Percentiles rank a stretch among this genome's conserved stretches.
These are phyloP conservation scores for Stegastes partitus DNA, from an alignment of 2,113 vertebrate genomes.

Conservation along the genomic window DNA sequence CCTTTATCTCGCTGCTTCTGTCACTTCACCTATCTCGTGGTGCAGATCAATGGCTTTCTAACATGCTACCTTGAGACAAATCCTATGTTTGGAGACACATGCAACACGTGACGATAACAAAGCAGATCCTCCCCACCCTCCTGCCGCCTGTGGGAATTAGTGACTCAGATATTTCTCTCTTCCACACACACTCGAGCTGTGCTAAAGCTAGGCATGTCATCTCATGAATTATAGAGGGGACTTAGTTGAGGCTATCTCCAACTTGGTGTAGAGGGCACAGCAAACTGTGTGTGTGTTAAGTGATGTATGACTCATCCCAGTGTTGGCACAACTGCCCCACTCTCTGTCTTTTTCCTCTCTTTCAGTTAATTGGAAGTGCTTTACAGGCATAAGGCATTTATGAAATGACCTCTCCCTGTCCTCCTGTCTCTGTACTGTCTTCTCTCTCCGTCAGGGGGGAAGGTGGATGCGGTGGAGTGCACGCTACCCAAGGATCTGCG, in stretches of 20 bases:
- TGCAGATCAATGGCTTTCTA: conserved; percentile 44
- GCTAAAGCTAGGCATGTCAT: conserved; percentile 66
- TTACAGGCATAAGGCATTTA: conserved; percentile 53
- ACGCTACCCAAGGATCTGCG: conserved; percentile 97
- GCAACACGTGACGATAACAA: conserved; percentile 47
- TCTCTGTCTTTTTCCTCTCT: conserved; percentile 35
- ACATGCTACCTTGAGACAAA: conserved; percentile 17
- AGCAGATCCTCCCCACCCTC: conserved; percentile 29
- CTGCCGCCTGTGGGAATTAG: conserved; percentile 56
- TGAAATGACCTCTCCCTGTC: conserved; percentile 56
- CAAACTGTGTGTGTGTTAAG: conserved; percentile 63
- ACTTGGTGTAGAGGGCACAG: conserved; percentile 53
- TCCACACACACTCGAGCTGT: conserved; percentile 34
- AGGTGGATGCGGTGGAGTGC: conserved; percentile 95
- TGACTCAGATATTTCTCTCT: conserved; percentile 64
- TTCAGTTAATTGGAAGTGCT: conserved; percentile 62
- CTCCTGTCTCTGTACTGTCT: conserved; percentile 23
- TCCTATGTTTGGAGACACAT: conserved; percentile 32
- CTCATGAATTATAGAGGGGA: conserved; percentile 75
- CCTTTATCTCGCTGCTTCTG: conserved; percentile 27
- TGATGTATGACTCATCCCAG: conserved; percentile 74
- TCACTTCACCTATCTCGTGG: conserved; percentile 23
- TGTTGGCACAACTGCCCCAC: conserved; percentile 60
- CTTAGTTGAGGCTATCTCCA: conserved; percentile 72
- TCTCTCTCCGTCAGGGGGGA: conserved; percentile 87